phyloP scores from a whole-genome alignment of 2,797 vertebrate genomes.

The Meda fulgida region DNA sequence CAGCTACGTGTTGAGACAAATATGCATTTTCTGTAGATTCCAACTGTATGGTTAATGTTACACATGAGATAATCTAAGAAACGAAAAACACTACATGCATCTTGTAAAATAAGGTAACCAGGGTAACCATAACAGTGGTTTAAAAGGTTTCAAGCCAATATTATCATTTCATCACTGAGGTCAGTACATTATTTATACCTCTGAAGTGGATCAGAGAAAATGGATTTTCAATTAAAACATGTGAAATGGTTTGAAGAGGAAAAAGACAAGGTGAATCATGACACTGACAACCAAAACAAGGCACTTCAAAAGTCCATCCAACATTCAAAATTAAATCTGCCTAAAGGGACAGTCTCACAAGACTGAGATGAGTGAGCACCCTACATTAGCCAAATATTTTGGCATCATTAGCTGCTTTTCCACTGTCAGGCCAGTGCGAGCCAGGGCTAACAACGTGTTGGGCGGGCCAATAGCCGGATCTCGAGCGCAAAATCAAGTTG shows the following conservation, averaged over 20 bases:
- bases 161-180: neutral
- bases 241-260: neutral
- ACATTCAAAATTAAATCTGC: neutral
- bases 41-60: slow-evolving; percentile 9
- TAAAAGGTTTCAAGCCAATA: slow-evolving; percentile 1
- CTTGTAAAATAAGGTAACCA: neutral
- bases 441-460: too few species aligned
- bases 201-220: neutral
- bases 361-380: neutral
- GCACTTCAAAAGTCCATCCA: neutral
- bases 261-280: neutral
- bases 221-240: neutral
- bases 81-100: neutral
- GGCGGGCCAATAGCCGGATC: too few species aligned
- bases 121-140: slow-evolving; percentile 5
- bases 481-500: too few species aligned
- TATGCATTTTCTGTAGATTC: neutral
- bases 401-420: neutral
- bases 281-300: neutral
- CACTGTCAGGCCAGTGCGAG: too few species aligned
- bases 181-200: neutral
- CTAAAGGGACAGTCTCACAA: neutral
- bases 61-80: neutral
- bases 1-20: slow-evolving; percentile 6
- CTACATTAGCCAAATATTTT: neutral